A percentile compares a stretch with the other conserved stretches of the same genome.
Conservation (phyloP, 2,888 invertebrate species). For the Caenorhabditis auriculariae region DNA sequence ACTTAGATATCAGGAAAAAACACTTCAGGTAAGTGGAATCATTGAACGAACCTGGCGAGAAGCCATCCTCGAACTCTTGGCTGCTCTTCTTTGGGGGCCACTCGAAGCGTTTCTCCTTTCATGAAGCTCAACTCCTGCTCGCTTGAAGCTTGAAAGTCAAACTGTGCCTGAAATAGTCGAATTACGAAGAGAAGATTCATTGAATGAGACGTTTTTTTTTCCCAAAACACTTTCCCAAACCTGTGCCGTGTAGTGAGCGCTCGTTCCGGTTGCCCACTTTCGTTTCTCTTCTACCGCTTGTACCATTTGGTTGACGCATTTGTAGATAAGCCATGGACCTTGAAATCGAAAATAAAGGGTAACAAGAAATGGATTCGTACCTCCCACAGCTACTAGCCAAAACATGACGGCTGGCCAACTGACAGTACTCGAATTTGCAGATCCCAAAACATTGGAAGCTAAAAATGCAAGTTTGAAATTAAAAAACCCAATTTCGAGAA, state of each 20-base stretch:
- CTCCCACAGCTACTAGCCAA: constrained; percentile 82
- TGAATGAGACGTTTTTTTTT: no score
- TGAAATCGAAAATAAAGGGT: neutral
- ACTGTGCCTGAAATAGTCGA: constrained; percentile 69
- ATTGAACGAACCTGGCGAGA: constrained; percentile 64
- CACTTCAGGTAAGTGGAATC: neutral
- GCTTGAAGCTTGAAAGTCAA: constrained; percentile 75
- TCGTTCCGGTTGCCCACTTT: constrained; percentile 67
- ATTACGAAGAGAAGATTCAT: no score
- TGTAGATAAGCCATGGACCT: constrained; percentile 85
- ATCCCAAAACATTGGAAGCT: constrained; percentile 42
- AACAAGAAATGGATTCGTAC: neutral
- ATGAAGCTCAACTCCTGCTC: constrained; percentile 79
- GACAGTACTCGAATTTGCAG: constrained; percentile 21
- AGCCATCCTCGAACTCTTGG: constrained; percentile 70
- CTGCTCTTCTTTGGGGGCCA: constrained; percentile 83
- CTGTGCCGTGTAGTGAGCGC: constrained; percentile 66
- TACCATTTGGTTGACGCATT: constrained; percentile 72
- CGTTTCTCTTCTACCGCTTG: constrained; percentile 52
- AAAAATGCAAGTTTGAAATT: constrained; percentile 4
- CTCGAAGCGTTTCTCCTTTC: constrained; percentile 76
- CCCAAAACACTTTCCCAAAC: no score
- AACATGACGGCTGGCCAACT: constrained; percentile 87
- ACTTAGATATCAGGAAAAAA: neutral
- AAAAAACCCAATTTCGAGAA: neutral